A percentile compares a stretch with the other conserved stretches of the same genome.
These are phyloP conservation scores for Scyliorhinus canicula DNA, from an alignment of 2,797 vertebrate species.

Conservation along the genomic window DNA sequence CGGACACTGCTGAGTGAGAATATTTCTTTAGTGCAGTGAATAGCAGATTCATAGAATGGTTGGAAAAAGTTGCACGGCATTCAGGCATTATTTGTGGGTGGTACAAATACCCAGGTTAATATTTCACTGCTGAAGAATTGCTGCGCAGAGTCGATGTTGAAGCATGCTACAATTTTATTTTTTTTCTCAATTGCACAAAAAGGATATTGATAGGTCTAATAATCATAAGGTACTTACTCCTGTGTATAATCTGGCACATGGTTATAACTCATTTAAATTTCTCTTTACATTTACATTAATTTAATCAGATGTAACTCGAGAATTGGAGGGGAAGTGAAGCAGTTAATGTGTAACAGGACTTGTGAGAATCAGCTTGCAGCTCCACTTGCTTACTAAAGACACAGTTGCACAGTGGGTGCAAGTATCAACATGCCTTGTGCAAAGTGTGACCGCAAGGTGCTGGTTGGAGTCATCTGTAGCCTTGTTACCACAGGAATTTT, in stretches of 20 bases:
- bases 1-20: not conserved
- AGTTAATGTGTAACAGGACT: constrained; percentile 31
- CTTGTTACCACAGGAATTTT: constrained; percentile 11
- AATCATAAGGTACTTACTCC: not conserved
- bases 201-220: not conserved
- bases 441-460: not conserved
- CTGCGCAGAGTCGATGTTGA: not conserved
- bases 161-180: not conserved
- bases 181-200: not conserved
- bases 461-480: not conserved
- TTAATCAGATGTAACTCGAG: not conserved
- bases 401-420: not conserved
- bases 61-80: not conserved
- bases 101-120: not conserved
- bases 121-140: not conserved
- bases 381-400: not conserved
- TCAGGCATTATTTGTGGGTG: not conserved
- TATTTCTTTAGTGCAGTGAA: not conserved
- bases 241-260: not conserved
- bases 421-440: constrained; percentile 12
- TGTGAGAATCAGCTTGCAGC: not conserved
- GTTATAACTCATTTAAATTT: not conserved
- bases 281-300: not conserved
- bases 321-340: not conserved
- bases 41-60: not conserved